Evolutionary conservation across 2,113 vertebrate species (phyloP).

Genomic region (Acanthisitta chloris): DNA sequence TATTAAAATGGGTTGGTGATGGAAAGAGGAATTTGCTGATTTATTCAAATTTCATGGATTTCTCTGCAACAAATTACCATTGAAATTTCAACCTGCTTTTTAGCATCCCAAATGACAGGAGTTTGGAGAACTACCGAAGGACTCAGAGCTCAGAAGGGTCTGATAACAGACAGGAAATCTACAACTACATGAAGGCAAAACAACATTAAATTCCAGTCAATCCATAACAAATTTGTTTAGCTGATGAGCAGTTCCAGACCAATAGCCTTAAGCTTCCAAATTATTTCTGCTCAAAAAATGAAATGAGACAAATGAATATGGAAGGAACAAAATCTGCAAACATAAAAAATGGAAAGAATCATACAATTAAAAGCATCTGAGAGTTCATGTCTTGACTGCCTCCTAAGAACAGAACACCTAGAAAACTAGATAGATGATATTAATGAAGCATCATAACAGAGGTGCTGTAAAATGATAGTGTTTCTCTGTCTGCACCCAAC

Average conservation of each 20-base stretch:
- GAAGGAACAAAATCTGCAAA: not conserved
- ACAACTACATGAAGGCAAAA: not conserved
- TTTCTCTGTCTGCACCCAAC: not conserved
- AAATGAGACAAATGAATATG: not conserved
- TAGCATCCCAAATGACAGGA: not conserved
- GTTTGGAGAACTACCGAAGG: not conserved
- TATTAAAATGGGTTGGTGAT: not conserved
- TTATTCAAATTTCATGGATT: slow-evolving; percentile 28
- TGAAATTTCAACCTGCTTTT: slow-evolving; percentile 12
- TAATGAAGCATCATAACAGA: not conserved
- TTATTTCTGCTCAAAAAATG: not conserved
- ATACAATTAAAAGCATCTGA: not conserved
- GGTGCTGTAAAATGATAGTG: not conserved
- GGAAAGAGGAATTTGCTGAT: not conserved
- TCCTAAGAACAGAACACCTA: not conserved
- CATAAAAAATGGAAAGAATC: not conserved
- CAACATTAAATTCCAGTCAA: not conserved
- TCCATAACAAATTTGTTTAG: not conserved
- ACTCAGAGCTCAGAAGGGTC: not conserved
- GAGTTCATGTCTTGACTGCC: not conserved
- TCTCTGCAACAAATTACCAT: slow-evolving; percentile 8
- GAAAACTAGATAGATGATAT: not conserved
- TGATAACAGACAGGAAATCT: not conserved
- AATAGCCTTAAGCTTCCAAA: not conserved
- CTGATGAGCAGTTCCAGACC: slow-evolving; percentile 13